Conservation (phyloP, 1,140 invertebrate species). For the Cheumatopsyche charites region DNA sequence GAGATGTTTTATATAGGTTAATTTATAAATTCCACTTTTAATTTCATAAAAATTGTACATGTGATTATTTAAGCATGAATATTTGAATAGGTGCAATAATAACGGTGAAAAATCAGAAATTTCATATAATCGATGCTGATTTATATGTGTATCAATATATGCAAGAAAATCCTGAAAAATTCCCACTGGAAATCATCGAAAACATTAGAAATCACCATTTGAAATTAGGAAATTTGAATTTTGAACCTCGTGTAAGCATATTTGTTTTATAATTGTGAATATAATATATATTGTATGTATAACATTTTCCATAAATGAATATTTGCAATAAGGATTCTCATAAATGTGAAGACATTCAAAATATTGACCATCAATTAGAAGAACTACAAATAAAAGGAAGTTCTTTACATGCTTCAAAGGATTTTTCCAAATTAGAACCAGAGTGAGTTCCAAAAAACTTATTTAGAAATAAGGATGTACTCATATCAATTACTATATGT, state of each 20-base stretch:
- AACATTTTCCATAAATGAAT: too few species aligned
- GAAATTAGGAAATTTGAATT: constrained; percentile 63
- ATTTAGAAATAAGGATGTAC: too few species aligned
- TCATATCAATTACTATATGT: background rate
- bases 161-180: constrained; percentile 71
- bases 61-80: background rate
- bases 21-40: constrained; percentile 1
- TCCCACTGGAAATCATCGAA: constrained; percentile 65
- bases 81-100: constrained; percentile 63
- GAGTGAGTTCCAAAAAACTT: too few species aligned
- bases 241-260: constrained; percentile 57
- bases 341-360: background rate
- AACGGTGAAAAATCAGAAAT: constrained; percentile 69
- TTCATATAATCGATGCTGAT: constrained; percentile 71
- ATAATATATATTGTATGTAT: background rate
- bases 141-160: constrained; percentile 73
- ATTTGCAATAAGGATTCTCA: too few species aligned
- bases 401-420: background rate
- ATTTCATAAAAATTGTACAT: background rate
- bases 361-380: background rate
- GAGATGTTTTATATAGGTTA: constrained; percentile 70
- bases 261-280: background rate
- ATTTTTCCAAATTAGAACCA: background rate
- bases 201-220: constrained; percentile 69
- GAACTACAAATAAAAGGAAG: background rate